Conservation (phyloP, 2,888 invertebrate species). For the Scaptomyza cyrtandrae region DNA sequence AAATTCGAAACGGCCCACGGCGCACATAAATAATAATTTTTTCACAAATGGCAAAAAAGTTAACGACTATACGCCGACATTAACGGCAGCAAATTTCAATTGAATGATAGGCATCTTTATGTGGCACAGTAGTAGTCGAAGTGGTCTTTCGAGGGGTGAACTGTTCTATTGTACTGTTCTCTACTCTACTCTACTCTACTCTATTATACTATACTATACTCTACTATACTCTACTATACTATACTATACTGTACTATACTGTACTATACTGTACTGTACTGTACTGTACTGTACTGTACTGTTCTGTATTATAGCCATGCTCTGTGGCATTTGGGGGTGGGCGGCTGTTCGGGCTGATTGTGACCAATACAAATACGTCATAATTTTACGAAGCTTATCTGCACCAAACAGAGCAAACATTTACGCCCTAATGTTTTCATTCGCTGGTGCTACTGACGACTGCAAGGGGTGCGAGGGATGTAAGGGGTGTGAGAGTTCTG, state of each 20-base stretch:
- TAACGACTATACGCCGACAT: slow-evolving; percentile 37
- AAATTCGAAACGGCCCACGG: slow-evolving; percentile 25
- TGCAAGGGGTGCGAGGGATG: background rate
- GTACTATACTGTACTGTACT: background rate
- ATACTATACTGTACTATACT: background rate
- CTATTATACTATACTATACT: no score
- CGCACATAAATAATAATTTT: slow-evolving; percentile 64
- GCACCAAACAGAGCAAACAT: slow-evolving; percentile 83
- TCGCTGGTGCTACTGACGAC: slow-evolving; percentile 39
- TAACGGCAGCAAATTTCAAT: slow-evolving; percentile 71
- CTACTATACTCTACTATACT: no score
- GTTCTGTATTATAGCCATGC: background rate
- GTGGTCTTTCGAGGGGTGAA: background rate
- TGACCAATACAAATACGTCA: slow-evolving; percentile 82
- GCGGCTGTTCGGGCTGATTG: slow-evolving; percentile 60
- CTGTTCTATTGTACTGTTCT: background rate
- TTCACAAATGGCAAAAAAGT: slow-evolving; percentile 55
- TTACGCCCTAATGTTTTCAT: slow-evolving; percentile 83
- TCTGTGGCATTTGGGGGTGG: background rate
- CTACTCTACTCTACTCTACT: no score
- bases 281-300: background rate
- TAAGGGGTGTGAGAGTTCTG: slow-evolving; percentile 47
- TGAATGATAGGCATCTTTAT: slow-evolving; percentile 81
- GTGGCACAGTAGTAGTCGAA: slow-evolving; percentile 43
- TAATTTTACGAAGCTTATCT: slow-evolving; percentile 83